phyloP scores from a whole-genome alignment of 2,888 invertebrate genomes.

The Steromphala cineraria region DNA sequence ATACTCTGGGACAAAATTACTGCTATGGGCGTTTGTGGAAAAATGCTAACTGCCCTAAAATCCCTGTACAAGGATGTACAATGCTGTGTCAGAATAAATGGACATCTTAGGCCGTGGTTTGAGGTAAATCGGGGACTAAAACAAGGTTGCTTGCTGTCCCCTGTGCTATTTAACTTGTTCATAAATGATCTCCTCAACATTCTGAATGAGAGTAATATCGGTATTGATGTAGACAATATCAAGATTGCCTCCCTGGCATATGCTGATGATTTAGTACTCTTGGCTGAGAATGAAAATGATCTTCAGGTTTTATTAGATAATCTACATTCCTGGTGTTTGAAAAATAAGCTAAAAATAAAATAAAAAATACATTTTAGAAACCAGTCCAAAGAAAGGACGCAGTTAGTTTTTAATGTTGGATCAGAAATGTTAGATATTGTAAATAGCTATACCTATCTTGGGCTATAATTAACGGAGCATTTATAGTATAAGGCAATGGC shows the following conservation, averaged over 20 bases:
- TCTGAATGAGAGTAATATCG: not conserved
- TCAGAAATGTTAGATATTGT: not conserved
- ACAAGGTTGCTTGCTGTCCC: constrained; percentile 9
- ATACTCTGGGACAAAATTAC: not conserved
- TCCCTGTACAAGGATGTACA: not conserved
- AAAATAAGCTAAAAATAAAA: not conserved
- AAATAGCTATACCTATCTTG: not conserved
- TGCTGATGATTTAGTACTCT: not conserved
- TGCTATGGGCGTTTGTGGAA: not conserved
- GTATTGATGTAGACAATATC: not conserved
- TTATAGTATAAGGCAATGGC: not conserved
- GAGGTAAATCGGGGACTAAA: not conserved
- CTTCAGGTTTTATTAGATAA: not conserved
- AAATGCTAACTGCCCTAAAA: not conserved
- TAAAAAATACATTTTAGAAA: constrained; percentile 1
- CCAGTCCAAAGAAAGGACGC: not conserved
- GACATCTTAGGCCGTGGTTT: not conserved
- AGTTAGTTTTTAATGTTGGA: not conserved
- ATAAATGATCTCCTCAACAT: not conserved
- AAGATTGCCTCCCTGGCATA: not conserved
- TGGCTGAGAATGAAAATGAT: not conserved
- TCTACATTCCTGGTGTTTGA: not conserved
- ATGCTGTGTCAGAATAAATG: not conserved
- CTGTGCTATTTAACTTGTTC: not conserved
- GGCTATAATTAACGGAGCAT: not conserved